phyloP scores from a whole-genome alignment of 2,113 vertebrate genomes.

The Myrmophylax atrothorax region DNA sequence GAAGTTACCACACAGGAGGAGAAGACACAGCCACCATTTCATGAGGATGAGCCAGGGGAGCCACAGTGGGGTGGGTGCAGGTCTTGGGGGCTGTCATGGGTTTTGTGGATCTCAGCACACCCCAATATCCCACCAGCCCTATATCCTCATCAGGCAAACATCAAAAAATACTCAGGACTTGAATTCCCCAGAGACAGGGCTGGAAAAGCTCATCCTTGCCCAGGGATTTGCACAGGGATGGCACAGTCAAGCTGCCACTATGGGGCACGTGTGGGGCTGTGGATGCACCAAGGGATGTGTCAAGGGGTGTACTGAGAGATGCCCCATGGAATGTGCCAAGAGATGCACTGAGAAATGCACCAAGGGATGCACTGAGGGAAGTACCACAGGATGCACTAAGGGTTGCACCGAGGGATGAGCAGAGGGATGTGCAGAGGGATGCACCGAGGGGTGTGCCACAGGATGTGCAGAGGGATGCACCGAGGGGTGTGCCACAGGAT shows the following conservation, averaged over 20 bases:
- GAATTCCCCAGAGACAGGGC: fast-evolving
- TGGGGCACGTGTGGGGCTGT: fast-evolving
- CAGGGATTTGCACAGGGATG: fast-evolving
- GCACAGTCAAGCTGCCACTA: not conserved
- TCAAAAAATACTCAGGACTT: not conserved
- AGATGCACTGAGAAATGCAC: not conserved
- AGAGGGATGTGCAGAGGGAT: not conserved
- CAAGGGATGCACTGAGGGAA: not conserved
- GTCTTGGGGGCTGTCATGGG: not conserved
- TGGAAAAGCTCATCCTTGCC: not conserved
- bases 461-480: not conserved
- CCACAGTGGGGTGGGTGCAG: not conserved
- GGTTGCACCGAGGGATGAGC: no score
- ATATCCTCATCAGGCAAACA: not conserved
- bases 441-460: not conserved
- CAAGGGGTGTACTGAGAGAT: no score
- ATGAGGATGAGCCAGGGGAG: not conserved
- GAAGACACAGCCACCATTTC: not conserved
- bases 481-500: no score
- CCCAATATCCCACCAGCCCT: fast-evolving
- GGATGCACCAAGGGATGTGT: not conserved
- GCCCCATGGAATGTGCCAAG: not conserved
- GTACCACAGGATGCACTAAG: no score
- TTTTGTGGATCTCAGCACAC: not conserved
- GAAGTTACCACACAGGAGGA: not conserved